Conservation (phyloP, 2,888 invertebrate species). For the Odontocolon sp. region DNA sequence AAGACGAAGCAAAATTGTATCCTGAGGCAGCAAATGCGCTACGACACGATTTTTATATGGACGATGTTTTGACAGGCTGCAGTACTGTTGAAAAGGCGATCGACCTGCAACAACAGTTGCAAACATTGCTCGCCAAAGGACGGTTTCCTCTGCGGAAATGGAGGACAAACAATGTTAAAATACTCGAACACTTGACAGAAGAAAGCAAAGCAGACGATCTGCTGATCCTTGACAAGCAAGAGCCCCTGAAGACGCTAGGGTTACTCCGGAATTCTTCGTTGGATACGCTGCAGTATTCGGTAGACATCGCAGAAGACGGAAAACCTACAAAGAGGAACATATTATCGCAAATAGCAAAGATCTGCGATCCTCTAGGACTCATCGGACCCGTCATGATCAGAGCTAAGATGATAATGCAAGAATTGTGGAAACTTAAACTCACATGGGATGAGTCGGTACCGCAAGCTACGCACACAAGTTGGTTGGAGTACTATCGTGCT, state of each 20-base stretch:
- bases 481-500: background rate
- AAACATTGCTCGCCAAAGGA: slow-evolving; percentile 33
- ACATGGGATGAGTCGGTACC: slow-evolving; percentile 3
- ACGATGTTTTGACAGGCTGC: slow-evolving; percentile 50
- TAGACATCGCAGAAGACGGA: background rate
- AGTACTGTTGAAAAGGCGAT: slow-evolving; percentile 36
- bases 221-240: slow-evolving; percentile 27
- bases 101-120: slow-evolving; percentile 36
- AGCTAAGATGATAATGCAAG: slow-evolving; percentile 5
- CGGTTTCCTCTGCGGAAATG: slow-evolving; percentile 52
- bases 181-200: slow-evolving; percentile 9
- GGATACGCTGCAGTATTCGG: slow-evolving; percentile 17
- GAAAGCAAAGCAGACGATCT: slow-evolving; percentile 28
- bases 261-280: slow-evolving; percentile 41
- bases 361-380: background rate
- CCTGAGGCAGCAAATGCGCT: slow-evolving; percentile 31
- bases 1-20: slow-evolving; percentile 24
- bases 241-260: slow-evolving; percentile 32
- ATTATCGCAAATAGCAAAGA: background rate
- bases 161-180: slow-evolving; percentile 34
- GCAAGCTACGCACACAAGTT: background rate
- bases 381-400: slow-evolving; percentile 9
- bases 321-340: slow-evolving; percentile 12
- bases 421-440: background rate
- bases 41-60: slow-evolving; percentile 43